Percentiles rank a stretch among this genome's conserved stretches.
Evolutionary conservation across 2,797 vertebrate genomes (phyloP).

Genomic region (Phrynocephalus vlangalii): DNA sequence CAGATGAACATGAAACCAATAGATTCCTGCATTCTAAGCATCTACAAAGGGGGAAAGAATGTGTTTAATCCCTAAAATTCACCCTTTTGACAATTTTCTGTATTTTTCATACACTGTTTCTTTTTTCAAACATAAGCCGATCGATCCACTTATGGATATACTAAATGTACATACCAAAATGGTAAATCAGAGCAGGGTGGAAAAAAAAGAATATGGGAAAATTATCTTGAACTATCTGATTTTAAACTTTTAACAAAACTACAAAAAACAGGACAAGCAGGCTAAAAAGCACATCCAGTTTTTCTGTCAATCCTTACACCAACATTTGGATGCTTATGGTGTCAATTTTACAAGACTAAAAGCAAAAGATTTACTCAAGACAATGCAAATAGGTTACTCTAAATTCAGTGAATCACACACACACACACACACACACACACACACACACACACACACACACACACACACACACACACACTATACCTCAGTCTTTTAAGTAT

Average conservation of each 20-base stretch:
- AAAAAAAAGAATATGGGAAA: not conserved
- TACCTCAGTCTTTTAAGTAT: not conserved
- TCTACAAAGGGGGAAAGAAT: not conserved
- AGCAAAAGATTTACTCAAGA: not conserved
- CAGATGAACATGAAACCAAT: not conserved
- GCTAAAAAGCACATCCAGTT: not conserved
- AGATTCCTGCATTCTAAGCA: not conserved
- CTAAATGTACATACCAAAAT: not conserved
- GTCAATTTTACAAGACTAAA: not conserved
- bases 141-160: not conserved
- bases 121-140: not conserved
- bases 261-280: not conserved
- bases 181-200: not conserved
- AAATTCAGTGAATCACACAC: not conserved
- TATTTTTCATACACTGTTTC: slow-evolving; percentile 17
- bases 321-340: not conserved
- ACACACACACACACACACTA: too few relatives aligned
- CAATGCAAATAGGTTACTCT: not conserved
- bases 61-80: not conserved
- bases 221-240: not conserved
- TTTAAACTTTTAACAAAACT: not conserved
- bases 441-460: too few relatives aligned
- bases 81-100: slow-evolving; percentile 13
- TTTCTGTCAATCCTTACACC: not conserved
- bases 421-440: too few relatives aligned